phyloP scores from a whole-genome alignment of 2,797 vertebrate species.

The Sebastes hopkinsi region DNA sequence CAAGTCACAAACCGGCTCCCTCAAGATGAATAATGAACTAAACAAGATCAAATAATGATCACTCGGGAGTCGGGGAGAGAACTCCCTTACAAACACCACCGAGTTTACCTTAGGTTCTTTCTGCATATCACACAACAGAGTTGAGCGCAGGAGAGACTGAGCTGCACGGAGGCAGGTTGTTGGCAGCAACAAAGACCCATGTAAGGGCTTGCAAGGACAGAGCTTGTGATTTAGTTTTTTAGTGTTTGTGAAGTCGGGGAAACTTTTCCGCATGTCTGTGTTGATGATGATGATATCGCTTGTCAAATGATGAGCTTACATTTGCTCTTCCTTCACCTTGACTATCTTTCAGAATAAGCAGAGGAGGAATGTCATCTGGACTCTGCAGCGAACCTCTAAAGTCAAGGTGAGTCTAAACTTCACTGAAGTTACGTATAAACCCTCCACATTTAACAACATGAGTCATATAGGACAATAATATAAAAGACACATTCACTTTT shows the following conservation, averaged over 20 bases:
- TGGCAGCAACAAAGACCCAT: slow-evolving; percentile 61
- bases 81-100: slow-evolving; percentile 76
- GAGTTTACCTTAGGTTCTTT: slow-evolving; percentile 77
- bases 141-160: slow-evolving; percentile 43
- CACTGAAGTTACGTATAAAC: background rate
- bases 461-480: background rate
- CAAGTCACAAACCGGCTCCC: slow-evolving; percentile 80
- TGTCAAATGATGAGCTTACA: background rate
- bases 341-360: slow-evolving; percentile 5
- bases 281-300: slow-evolving; percentile 7
- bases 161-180: slow-evolving; percentile 49
- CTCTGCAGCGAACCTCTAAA: background rate
- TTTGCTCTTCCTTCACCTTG: background rate
- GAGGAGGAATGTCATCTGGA: background rate
- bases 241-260: slow-evolving; percentile 34
- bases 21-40: slow-evolving; percentile 87
- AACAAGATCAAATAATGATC: slow-evolving; percentile 87
- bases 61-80: slow-evolving; percentile 69
- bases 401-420: slow-evolving; percentile 6
- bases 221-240: slow-evolving; percentile 22
- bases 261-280: slow-evolving; percentile 45
- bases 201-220: slow-evolving; percentile 60
- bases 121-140: slow-evolving; percentile 76
- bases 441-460: background rate
- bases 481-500: background rate